These are phyloP conservation scores for Lasioglossum figueresi DNA, from an alignment of 2,888 invertebrate species.

Conservation along the genomic window DNA sequence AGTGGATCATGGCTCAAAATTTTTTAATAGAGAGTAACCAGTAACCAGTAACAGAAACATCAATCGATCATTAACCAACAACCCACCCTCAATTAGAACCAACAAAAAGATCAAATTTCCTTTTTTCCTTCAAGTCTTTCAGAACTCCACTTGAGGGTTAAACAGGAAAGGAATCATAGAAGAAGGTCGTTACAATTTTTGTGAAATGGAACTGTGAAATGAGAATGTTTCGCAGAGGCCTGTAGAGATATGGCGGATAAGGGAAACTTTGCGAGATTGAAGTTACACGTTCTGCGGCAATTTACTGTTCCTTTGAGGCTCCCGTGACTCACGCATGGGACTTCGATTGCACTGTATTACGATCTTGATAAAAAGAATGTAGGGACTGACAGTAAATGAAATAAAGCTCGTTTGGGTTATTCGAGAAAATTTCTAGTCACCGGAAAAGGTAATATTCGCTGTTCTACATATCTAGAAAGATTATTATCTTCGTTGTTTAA, in stretches of 20 bases:
- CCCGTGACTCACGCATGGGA: conserved; percentile 9
- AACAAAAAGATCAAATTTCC: too few relatives aligned
- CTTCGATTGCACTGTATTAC: not conserved
- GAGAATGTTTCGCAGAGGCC: not conserved
- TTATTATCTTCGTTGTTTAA: not conserved
- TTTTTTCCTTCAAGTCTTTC: too few relatives aligned
- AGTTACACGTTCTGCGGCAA: not conserved
- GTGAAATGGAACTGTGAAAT: not conserved
- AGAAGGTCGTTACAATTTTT: not conserved
- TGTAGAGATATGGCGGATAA: not conserved
- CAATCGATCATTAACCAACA: too few relatives aligned
- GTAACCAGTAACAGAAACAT: too few relatives aligned
- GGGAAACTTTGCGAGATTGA: conserved; percentile 4
- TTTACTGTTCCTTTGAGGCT: conserved; percentile 1
- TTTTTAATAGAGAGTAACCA: too few relatives aligned
- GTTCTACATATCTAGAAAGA: not conserved
- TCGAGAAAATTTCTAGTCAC: not conserved
- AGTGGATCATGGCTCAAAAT: too few relatives aligned
- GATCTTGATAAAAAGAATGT: not conserved
- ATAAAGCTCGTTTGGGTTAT: not conserved
- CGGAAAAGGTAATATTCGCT: not conserved
- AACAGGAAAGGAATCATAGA: not conserved
- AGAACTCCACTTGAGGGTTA: too few relatives aligned
- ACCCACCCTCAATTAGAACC: too few relatives aligned
- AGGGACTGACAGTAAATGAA: not conserved